phyloP scores from a whole-genome alignment of 2,113 vertebrate genomes.

The Cavia porcellus region DNA sequence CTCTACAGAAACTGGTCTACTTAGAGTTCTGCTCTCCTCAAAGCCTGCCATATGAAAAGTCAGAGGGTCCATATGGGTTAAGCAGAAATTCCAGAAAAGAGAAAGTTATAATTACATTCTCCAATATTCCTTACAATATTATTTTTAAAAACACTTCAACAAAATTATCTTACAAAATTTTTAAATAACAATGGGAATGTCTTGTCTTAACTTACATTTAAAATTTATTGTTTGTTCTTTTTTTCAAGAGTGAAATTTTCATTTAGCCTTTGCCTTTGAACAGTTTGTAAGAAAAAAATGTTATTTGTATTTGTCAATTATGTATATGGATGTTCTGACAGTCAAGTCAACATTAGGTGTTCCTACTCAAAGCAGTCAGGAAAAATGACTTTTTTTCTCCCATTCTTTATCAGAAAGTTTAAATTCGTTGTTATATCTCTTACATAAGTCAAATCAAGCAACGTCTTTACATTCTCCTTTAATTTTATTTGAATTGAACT shows the following conservation, averaged over 20 bases:
- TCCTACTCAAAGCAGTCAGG: background rate
- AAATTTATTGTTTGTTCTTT: background rate
- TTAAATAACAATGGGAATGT: background rate
- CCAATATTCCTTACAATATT: background rate
- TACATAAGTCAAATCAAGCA: background rate
- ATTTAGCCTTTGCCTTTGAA: background rate
- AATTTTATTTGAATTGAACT: background rate
- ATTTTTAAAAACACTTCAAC: background rate
- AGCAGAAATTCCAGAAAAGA: background rate
- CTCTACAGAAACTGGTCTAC: background rate
- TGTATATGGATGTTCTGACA: background rate
- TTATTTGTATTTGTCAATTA: background rate
- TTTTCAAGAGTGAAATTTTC: background rate
- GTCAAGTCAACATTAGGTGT: accelerated
- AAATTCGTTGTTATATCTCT: background rate
- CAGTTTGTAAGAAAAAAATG: background rate
- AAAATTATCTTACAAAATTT: background rate
- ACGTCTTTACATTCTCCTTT: background rate
- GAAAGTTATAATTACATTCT: background rate
- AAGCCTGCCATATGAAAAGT: background rate
- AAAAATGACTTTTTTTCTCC: background rate
- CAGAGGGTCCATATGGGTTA: background rate
- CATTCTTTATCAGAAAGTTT: background rate
- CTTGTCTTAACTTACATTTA: background rate
- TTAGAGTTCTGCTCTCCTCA: background rate